A percentile compares a stretch with the other conserved stretches of the same genome.
These are phyloP conservation scores for Atopsyche davidsoni DNA, from an alignment of 1,140 invertebrate genomes.

Conservation along the genomic window DNA sequence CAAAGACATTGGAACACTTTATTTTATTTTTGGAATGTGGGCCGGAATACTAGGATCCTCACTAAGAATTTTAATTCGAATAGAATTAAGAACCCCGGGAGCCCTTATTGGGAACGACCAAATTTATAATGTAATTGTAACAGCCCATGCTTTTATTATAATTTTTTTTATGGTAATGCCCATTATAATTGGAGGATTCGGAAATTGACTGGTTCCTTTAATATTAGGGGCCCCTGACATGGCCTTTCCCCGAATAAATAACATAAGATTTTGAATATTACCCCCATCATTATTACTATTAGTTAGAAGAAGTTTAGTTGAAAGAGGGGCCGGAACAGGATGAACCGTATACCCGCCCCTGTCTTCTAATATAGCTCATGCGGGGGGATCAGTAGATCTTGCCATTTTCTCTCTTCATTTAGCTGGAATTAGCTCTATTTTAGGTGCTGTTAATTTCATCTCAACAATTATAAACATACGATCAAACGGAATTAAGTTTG, in stretches of 20 bases:
- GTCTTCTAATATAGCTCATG: conserved; percentile 49
- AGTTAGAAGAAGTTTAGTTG: conserved; percentile 50
- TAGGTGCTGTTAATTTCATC: conserved; percentile 63
- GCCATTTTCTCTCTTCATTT: conserved; percentile 62
- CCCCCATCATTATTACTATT: conserved; percentile 56
- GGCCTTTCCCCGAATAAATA: conserved; percentile 71
- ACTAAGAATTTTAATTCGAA: conserved; percentile 60
- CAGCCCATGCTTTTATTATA: conserved; percentile 68
- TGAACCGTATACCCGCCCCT: conserved; percentile 67
- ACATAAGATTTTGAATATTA: conserved; percentile 70
- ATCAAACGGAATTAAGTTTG: conserved; percentile 43
- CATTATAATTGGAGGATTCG: conserved; percentile 71
- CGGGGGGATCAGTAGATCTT: conserved; percentile 56
- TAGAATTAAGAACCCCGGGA: conserved; percentile 57
- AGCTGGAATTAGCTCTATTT: conserved; percentile 62
- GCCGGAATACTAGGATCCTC: conserved; percentile 57
- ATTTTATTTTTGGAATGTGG: conserved; percentile 66
- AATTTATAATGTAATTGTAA: conserved; percentile 68
- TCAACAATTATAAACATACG: conserved; percentile 55
- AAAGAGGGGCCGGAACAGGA: conserved; percentile 57
- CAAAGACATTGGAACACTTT: conserved; percentile 70
- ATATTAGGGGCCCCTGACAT: conserved; percentile 68
- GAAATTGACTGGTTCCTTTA: conserved; percentile 69
- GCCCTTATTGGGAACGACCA: conserved; percentile 59
- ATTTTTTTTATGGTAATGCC: conserved; percentile 79